Base-by-base conservation (phyloP, 2,797 vertebrate genomes). In the Naso thynnoides region DNA sequence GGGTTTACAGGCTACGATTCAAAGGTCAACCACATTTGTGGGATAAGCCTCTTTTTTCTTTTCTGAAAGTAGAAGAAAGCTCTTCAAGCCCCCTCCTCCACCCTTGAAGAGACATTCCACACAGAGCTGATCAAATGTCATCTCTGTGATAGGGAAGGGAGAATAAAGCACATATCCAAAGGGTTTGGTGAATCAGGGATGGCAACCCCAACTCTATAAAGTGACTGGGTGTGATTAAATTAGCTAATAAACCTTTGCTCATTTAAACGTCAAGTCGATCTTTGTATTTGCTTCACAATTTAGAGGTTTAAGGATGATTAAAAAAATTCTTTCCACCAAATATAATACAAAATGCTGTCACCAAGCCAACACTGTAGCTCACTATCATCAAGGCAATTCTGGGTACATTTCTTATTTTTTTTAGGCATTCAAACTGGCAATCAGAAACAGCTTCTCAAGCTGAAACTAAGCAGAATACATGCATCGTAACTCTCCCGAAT, bases 21-120 rank as follows among this genome's bases (percentile, higher is more conserved):
- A 88, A 90, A 90, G 88, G 84, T 88, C 87, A 91, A 76, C 73
- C 78, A 58, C 84, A 83, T 84, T 79, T 84, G 67, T 61, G 31
- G 78, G 70, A 82, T 74, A 78, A 82, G 64, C 74, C 42, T 29
- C 56, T 48, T 60, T 39, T 73, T 38, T 31, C 38, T 57, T 48
- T 38, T 77, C 52, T 59, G 44, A 79, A 87, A 82, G 74, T 72
- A 57, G 55, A 86, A 45, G 70, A 90, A 87, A 80, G 77, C 24
- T 73, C 57, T 33, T 54, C 23, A 29, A 3, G 18, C 50, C 47
- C 74, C 79, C 66, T 73, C 68, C 63, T 82, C 78, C 67, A 64
- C 57, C 45, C 60, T 68, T 56, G 66, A 61, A 78, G 56, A 70
- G 57, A 78, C 68, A 84, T 79, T 79, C 65, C 80, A 65, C 64